Evolutionary conservation across 2,113 vertebrate species (phyloP), one percentile per base, ranked within the genome.

Genomic region (Alligator sinensis): DNA sequence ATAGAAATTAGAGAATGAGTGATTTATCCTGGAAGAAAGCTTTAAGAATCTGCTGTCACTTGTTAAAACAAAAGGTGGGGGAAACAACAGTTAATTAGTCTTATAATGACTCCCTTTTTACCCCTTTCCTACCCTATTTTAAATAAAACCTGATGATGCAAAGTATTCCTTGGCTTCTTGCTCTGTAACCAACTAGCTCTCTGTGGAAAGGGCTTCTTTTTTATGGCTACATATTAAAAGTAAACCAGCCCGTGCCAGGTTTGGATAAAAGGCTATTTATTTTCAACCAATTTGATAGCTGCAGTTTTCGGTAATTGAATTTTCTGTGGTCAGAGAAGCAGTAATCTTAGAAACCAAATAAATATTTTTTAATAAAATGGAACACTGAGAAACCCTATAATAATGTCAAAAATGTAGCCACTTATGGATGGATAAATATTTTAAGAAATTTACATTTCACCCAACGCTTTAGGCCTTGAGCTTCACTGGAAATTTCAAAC

Each of bases 341-440:
- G 98, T 98, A 98, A 98, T 98, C 97, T 98, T 98, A 98, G 98
- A 98, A 98, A 98, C 98, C 98, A 98, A 98, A 98, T 98, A 98
- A 98, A 98, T 98, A 98, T 98, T 98, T 98, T 98, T 98, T 98
- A 98, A 98, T 98, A 98, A 98, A 98, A 98, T 97, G 98, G 98
- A 98, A 98, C 97, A 97, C 97, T 98, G 97, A 98, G 98, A 98
- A 98, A 97, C 96, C 97, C 97, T 97, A 97, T 98, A 97, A 98
- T 98, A 98, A 98, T 98, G 98, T 98, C 96, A 98, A 98, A 98
- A 98, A 98, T 98, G 97, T 98, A 97, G 97, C 97, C 98, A 98
- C 97, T 98, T 98, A 97, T 97, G 97, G 97, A 98, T 98, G 97
- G 97, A 98, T 98, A 98, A 98, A 98, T 98, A 98, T 98, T 98